These are phyloP conservation scores for Amphimallon solstitiale DNA, from an alignment of 2,888 invertebrate species.

Conservation along the genomic window DNA sequence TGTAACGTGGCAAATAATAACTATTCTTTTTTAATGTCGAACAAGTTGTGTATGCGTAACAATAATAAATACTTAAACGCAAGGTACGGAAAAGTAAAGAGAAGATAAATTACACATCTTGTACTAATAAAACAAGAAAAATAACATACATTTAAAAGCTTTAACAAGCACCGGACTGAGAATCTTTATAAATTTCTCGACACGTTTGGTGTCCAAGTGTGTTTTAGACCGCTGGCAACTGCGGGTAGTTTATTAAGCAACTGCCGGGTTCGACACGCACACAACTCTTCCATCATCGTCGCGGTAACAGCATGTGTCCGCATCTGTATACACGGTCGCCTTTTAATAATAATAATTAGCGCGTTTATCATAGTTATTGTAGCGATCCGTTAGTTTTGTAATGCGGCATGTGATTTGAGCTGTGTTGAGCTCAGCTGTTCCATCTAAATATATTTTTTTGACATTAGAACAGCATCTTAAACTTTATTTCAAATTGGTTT, in stretches of 20 bases:
- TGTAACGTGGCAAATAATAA: not conserved
- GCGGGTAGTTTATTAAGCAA: constrained; percentile 15
- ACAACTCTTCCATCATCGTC: constrained; percentile 20
- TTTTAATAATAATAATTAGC: constrained; percentile 31
- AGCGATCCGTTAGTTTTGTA: constrained; percentile 1
- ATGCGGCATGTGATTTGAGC: not conserved
- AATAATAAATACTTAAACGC: not conserved
- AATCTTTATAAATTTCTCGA: not conserved
- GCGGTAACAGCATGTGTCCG: constrained; percentile 21
- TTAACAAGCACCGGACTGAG: not conserved
- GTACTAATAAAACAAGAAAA: constrained; percentile 26
- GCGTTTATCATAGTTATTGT: constrained; percentile 26
- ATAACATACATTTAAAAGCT: constrained; percentile 4
- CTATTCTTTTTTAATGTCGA: not conserved
- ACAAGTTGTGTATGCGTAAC: not conserved
- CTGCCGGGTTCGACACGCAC: constrained; percentile 3
- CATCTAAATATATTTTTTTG: not conserved
- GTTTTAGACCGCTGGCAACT: not conserved
- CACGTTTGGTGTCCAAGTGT: not conserved
- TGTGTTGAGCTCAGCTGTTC: not conserved
- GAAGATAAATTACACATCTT: constrained; percentile 18
- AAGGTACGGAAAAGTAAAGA: constrained; percentile 2
- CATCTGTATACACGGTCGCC: constrained; percentile 19
- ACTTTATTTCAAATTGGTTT: not conserved
- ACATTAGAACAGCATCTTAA: not conserved